These are phyloP conservation scores for Allacma fusca DNA, from an alignment of 2,888 invertebrate species.

Conservation along the genomic window DNA sequence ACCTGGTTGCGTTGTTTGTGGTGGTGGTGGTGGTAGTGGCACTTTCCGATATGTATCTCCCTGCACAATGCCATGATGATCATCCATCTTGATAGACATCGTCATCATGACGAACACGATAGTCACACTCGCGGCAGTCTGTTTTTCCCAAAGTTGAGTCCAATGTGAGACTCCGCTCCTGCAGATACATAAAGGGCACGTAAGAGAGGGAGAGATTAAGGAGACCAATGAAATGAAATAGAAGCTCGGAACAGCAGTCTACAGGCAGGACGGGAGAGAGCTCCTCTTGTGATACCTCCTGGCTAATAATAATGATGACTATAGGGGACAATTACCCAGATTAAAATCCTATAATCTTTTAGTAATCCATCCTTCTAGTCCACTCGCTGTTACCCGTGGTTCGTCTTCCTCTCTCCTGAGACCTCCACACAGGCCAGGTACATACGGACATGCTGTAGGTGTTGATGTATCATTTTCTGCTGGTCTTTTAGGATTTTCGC, in stretches of 20 bases:
- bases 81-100: constrained; percentile 43
- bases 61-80: neutral
- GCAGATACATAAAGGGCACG: neutral
- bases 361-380: constrained; percentile 1
- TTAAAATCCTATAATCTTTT: constrained; percentile 36
- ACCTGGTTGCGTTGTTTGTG: constrained; percentile 20
- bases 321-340: constrained; percentile 39
- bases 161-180: neutral
- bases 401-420: constrained; percentile 16
- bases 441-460: neutral
- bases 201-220: neutral
- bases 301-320: constrained; percentile 38
- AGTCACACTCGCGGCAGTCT: constrained; percentile 44
- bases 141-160: neutral
- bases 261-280: neutral
- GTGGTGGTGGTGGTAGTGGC: constrained; percentile 10
- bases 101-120: constrained; percentile 41
- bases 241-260: neutral
- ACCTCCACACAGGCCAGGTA: too few relatives aligned
- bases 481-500: constrained; percentile 34
- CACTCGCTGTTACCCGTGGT: neutral
- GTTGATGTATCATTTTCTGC: constrained; percentile 40
- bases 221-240: constrained; percentile 13
- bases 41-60: neutral
- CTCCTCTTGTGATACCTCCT: constrained; percentile 9